A percentile compares a stretch with the other conserved stretches of the same genome.
Conservation (phyloP, 2,113 vertebrate species). For the Butorides virescens region DNA sequence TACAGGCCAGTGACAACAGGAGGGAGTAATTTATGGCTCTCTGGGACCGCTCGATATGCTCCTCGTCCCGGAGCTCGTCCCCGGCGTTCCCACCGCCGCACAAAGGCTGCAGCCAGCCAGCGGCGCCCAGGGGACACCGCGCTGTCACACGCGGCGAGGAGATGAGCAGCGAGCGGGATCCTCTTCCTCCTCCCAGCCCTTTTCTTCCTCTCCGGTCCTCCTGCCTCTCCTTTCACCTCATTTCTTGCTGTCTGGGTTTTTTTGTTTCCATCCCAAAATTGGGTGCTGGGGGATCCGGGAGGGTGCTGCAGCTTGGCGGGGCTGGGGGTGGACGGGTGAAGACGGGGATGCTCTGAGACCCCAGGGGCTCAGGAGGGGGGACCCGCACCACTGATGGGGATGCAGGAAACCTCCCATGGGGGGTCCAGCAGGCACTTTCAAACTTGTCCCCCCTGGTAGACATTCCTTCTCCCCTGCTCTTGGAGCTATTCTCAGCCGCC, state of each 20-base stretch:
- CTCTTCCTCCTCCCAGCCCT: neutral
- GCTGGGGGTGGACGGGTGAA: neutral
- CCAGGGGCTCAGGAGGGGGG: neutral
- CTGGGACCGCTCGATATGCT: neutral
- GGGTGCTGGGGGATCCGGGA: neutral
- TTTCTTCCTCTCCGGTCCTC: neutral
- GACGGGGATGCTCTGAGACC: neutral
- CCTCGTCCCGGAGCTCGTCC: neutral
- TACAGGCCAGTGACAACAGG: neutral
- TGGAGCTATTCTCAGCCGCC: neutral
- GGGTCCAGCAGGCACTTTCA: neutral
- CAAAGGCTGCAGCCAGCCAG: slow-evolving; percentile 11
- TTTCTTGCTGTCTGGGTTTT: neutral
- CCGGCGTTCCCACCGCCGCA: neutral
- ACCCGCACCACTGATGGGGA: neutral
- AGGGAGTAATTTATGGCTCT: slow-evolving; percentile 45
- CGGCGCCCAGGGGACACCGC: neutral
- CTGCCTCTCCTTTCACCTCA: neutral
- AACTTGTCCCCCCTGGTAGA: neutral
- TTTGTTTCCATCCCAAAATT: neutral
- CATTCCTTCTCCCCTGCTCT: slow-evolving; percentile 4
- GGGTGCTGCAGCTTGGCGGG: neutral
- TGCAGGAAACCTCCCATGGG: neutral
- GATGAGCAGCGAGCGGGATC: neutral
- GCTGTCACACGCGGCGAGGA: neutral